Evolutionary conservation across 2,113 vertebrate genomes (phyloP).

Genomic region (Anhinga rufa): DNA sequence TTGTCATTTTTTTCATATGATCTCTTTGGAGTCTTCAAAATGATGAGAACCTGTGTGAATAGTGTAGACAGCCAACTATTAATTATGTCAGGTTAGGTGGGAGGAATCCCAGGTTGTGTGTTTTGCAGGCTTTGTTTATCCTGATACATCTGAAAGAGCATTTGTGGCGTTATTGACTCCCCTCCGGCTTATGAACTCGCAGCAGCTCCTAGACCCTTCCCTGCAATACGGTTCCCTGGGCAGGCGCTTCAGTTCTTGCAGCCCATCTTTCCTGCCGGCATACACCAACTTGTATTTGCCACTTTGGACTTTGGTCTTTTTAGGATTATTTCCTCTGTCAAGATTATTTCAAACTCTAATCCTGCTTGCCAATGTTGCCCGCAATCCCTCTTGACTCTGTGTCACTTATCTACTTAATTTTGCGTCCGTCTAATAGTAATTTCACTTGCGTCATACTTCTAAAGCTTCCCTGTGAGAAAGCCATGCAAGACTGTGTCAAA

Average conservation of each 20-base stretch:
- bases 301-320: background rate
- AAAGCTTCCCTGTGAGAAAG: background rate
- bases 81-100: background rate
- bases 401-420: background rate
- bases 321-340: background rate
- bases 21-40: background rate
- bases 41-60: background rate
- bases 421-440: background rate
- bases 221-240: rapidly evolving
- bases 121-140: background rate
- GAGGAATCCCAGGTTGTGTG: background rate
- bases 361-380: background rate
- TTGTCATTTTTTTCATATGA: background rate
- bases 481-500: background rate
- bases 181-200: rapidly evolving
- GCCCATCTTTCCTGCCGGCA: background rate
- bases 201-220: background rate
- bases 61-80: background rate
- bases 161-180: background rate
- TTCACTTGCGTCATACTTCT: background rate
- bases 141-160: background rate
- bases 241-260: rapidly evolving
- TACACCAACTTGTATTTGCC: background rate
- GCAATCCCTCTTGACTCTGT: background rate
- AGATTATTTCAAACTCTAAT: background rate